Evolutionary conservation across 2,888 invertebrate genomes (phyloP), one percentile per base, ranked within the genome.

Genomic region (Dastarcus helophoroides): DNA sequence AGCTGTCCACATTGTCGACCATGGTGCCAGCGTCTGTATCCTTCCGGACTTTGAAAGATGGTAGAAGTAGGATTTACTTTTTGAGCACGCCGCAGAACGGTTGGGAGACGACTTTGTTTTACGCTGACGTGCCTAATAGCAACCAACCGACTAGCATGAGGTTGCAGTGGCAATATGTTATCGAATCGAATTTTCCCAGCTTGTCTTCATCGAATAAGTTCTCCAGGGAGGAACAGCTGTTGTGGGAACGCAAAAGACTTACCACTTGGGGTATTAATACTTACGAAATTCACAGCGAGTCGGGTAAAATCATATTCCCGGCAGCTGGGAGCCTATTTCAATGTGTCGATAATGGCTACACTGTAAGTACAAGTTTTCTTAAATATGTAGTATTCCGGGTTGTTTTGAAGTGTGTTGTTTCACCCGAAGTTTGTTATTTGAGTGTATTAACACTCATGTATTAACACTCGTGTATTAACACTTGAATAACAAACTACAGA

Each of bases 231-330:
- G 91, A 93, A 55, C 89, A 91, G 56, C 60, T 95, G 29, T 66
- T 91, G 36, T 80, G 89, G 69, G 95, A 95, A 58, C 64, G 95
- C 14, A 91, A 93, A 62, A 71, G 95, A 31, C 72, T 91, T 22
- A 82, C 90, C 0, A 84, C 85, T 0, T 89, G 86, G 80, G 91
- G 95, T 12, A 93, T 95, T 33, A 90, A 90, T 1, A 85, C 88
- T 0, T 95, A 93, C 52, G 90, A 93, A 58, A 68, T 91, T 29
- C 85, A 91, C 48, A 71, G 75, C 16, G 69, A 68, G 4, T 78
- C 80, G 13, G 90, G 90, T 14, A 77, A 83, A 50, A 78, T 95
- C 44, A 78, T 94, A 35, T 94, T 94, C 62, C 88, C 93, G 8
- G 86, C 90, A 36, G 80, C 84, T 0, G 84, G 88, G 32, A 82